These are phyloP conservation scores for Habrosyne pyritoides DNA, from an alignment of 2,888 invertebrate genomes.

Conservation along the genomic window DNA sequence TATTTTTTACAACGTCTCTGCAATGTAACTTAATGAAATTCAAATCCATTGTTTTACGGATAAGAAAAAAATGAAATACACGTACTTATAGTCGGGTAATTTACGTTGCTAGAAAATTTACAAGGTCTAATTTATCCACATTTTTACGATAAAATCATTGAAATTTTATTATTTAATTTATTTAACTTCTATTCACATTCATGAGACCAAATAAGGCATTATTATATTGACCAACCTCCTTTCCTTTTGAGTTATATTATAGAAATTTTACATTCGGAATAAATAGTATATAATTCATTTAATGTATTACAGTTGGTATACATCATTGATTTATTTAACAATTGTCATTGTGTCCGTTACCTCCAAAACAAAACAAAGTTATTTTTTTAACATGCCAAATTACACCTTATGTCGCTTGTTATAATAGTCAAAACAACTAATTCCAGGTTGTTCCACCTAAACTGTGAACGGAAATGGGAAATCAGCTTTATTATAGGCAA, in stretches of 20 bases:
- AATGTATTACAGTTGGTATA: too few relatives aligned
- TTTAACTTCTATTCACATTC: not conserved
- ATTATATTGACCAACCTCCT: too few relatives aligned
- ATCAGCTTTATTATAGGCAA: slow-evolving; percentile 27
- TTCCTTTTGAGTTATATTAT: too few relatives aligned
- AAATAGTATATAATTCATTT: not conserved
- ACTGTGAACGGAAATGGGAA: slow-evolving; percentile 22
- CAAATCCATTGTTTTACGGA: not conserved
- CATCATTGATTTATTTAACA: too few relatives aligned
- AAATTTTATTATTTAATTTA: not conserved
- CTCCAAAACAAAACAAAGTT: not conserved
- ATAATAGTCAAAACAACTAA: slow-evolving; percentile 16
- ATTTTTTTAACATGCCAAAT: slow-evolving; percentile 10
- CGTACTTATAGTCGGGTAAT: not conserved
- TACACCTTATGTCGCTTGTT: slow-evolving; percentile 1
- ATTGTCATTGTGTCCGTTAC: not conserved
- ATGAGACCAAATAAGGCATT: too few relatives aligned
- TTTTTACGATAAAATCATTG: not conserved
- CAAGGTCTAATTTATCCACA: not conserved
- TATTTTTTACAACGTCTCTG: not conserved
- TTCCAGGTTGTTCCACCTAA: slow-evolving; percentile 28
- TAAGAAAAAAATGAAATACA: not conserved
- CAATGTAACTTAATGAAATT: not conserved
- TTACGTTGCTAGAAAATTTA: slow-evolving; percentile 1
- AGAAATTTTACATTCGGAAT: too few relatives aligned